Evolutionary conservation across 2,888 invertebrate genomes (phyloP).

Genomic region (Perizoma affinitatum): DNA sequence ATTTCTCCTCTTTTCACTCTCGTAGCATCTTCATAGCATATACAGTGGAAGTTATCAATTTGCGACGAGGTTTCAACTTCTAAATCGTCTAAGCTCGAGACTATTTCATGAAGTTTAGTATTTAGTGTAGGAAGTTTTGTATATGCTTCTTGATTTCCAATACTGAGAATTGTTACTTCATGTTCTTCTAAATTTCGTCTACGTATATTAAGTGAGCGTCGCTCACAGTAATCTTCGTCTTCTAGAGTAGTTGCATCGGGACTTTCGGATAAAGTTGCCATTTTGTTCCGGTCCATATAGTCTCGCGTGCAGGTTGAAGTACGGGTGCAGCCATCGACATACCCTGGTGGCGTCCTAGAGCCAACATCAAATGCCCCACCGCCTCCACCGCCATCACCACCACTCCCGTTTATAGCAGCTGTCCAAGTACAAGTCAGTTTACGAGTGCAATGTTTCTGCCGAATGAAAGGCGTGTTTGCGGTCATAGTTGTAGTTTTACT

Average conservation of each 20-base stretch:
- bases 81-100: slow-evolving; percentile 4
- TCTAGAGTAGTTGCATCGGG: slow-evolving; percentile 33
- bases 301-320: slow-evolving; percentile 76
- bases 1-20: slow-evolving; percentile 47
- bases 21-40: slow-evolving; percentile 40
- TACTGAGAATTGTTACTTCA: slow-evolving; percentile 12
- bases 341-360: slow-evolving; percentile 69
- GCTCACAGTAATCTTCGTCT: slow-evolving; percentile 76
- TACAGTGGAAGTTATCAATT: slow-evolving; percentile 32
- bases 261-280: slow-evolving; percentile 42
- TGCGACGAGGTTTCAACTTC: slow-evolving; percentile 9
- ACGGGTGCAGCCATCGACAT: slow-evolving; percentile 73
- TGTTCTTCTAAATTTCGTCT: slow-evolving; percentile 51
- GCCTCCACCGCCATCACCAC: slow-evolving; percentile 37
- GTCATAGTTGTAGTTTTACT: slow-evolving; percentile 49
- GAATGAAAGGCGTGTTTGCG: slow-evolving; percentile 59
- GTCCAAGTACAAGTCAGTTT: slow-evolving; percentile 78
- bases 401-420: slow-evolving; percentile 51
- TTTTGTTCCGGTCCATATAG: slow-evolving; percentile 67
- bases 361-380: slow-evolving; percentile 46
- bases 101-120: slow-evolving; percentile 14
- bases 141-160: slow-evolving; percentile 22
- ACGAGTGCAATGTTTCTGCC: slow-evolving; percentile 68
- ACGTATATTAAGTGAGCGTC: slow-evolving; percentile 59
- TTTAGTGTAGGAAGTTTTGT: slow-evolving; percentile 19